phyloP scores from a whole-genome alignment of 2,797 vertebrate genomes.

The Martes flavigula region DNA sequence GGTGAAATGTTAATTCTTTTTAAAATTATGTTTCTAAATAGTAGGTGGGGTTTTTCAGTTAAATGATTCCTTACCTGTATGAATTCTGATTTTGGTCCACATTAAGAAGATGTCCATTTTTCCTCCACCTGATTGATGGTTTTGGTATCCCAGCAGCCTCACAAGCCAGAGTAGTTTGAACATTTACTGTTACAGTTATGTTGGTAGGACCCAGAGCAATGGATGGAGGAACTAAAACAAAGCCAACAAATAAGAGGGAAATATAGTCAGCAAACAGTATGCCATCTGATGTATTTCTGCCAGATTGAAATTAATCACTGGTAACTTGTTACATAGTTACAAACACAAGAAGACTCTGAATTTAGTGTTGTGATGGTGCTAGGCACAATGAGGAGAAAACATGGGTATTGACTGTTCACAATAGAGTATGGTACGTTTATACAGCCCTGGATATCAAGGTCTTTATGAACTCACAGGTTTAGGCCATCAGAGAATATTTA shows the following conservation, averaged over 20 bases:
- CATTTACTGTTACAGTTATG: constrained; percentile 92
- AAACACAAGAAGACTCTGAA: not conserved
- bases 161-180: constrained; percentile 94
- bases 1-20: constrained; percentile 8
- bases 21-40: not conserved
- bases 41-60: not conserved
- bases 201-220: constrained; percentile 89
- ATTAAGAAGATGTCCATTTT: constrained; percentile 89
- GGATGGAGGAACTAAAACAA: constrained; percentile 90
- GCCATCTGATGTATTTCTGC: not conserved
- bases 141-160: constrained; percentile 95
- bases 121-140: constrained; percentile 92
- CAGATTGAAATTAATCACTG: not conserved
- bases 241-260: not conserved
- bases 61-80: constrained; percentile 89
- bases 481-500: not conserved
- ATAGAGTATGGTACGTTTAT: not conserved
- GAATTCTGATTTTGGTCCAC: constrained; percentile 96
- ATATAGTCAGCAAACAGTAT: not conserved
- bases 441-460: not conserved
- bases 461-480: not conserved
- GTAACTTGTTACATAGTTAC: not conserved
- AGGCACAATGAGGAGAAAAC: not conserved
- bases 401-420: not conserved
- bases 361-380: not conserved